Evolutionary conservation across 2,113 vertebrate genomes (phyloP).

Genomic region (Herpailurus yagouaroundi): DNA sequence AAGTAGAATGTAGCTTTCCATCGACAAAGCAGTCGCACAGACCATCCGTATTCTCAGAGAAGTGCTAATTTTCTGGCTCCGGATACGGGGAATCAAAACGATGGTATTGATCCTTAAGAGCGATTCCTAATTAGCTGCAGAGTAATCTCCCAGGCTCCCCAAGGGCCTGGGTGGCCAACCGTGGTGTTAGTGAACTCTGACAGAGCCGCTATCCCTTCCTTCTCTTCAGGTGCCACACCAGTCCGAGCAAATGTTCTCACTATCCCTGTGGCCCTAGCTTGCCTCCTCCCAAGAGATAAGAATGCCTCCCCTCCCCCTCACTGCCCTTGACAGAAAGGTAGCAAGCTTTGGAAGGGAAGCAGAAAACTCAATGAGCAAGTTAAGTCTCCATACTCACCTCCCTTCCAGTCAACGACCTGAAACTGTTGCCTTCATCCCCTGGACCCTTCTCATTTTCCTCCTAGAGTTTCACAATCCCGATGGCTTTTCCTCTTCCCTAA

Average conservation of each 20-base stretch:
- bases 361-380: neutral
- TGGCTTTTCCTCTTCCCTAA: neutral
- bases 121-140: neutral
- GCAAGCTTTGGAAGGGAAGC: neutral
- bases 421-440: neutral
- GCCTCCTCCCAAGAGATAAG: neutral
- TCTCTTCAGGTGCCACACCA: too few species aligned
- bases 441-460: neutral
- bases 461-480: neutral
- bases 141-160: neutral
- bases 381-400: neutral
- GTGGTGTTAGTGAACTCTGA: neutral
- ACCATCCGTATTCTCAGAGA: neutral
- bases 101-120: neutral
- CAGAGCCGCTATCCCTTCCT: neutral
- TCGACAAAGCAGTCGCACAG: neutral
- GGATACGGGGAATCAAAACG: neutral
- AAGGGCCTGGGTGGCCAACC: neutral
- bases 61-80: constrained; percentile 14
- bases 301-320: neutral
- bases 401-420: neutral
- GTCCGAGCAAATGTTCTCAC: neutral
- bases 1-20: neutral
- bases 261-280: neutral
- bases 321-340: neutral